These are phyloP conservation scores for Chrysochloris asiatica DNA, from an alignment of 2,113 vertebrate species.

Conservation along the genomic window DNA sequence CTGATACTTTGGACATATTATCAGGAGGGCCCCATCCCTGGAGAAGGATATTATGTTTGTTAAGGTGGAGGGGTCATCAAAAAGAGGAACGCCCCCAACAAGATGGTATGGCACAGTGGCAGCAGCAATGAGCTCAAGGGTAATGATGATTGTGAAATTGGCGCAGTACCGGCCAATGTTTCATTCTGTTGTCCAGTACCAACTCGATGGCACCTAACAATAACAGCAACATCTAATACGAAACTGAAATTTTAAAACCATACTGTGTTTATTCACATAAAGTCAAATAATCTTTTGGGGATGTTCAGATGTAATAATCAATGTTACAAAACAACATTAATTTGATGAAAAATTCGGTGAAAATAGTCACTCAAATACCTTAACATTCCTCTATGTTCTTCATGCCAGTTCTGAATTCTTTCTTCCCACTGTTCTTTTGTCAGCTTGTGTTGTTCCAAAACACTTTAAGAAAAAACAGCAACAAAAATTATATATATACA, in stretches of 20 bases:
- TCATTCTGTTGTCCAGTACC: too few species aligned
- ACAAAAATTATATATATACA: not conserved
- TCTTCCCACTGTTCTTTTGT: conserved; percentile 99
- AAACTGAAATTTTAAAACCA: conserved; percentile 51
- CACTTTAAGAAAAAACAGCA: conserved; percentile 83
- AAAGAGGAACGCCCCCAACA: too few species aligned
- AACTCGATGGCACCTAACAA: too few species aligned
- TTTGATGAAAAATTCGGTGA: not conserved
- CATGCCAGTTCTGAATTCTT: conserved; percentile 98
- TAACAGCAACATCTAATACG: too few species aligned
- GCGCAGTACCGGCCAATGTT: too few species aligned
- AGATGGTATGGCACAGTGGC: too few species aligned
- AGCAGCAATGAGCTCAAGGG: too few species aligned
- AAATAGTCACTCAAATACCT: conserved; percentile 83
- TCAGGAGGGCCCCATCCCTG: too few species aligned
- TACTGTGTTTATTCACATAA: not conserved
- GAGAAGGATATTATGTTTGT: too few species aligned
- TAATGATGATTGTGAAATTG: too few species aligned
- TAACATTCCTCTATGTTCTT: conserved; percentile 97
- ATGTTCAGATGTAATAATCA: conserved; percentile 6
- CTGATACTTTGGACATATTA: too few species aligned
- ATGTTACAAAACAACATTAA: not conserved
- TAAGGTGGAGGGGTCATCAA: too few species aligned
- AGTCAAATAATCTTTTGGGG: not conserved
- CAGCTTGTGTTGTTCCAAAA: conserved; percentile 98